Evolutionary conservation across 2,113 vertebrate species (phyloP).

Genomic region (Trogon surrucura): DNA sequence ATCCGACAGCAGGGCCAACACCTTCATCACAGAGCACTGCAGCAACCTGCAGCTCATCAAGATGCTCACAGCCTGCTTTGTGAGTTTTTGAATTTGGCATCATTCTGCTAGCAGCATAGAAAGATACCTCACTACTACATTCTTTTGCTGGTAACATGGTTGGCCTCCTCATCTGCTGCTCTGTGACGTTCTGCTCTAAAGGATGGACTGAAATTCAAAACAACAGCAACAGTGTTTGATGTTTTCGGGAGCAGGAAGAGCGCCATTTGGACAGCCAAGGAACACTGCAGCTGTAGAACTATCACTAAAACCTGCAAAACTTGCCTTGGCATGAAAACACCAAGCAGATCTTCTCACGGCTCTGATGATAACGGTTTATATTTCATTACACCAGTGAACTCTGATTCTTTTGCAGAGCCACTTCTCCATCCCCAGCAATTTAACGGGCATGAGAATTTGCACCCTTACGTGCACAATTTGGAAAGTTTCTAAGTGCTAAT

Average conservation of each 20-base stretch:
- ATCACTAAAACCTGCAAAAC: neutral
- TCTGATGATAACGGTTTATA: neutral
- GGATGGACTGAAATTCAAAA: neutral
- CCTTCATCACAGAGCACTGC: neutral
- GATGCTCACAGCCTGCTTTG: neutral
- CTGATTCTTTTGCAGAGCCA: neutral
- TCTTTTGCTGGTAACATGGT: neutral
- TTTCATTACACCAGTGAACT: neutral
- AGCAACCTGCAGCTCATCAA: neutral
- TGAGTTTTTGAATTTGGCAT: neutral
- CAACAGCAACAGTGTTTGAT: neutral
- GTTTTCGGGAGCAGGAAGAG: neutral
- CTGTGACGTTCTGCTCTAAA: neutral
- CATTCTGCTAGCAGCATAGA: neutral
- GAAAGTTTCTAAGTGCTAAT: neutral
- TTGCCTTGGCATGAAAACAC: neutral
- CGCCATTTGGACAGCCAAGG: neutral
- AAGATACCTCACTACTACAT: neutral
- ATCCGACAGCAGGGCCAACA: rapidly evolving
- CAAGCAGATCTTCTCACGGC: neutral
- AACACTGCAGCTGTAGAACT: neutral
- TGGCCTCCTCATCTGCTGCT: neutral
- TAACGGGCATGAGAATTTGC: neutral
- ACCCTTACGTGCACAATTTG: neutral
- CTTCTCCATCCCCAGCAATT: neutral